Percentiles rank a stretch among this genome's conserved stretches.
Conservation (phyloP, 2,888 invertebrate species). For the Lordiphosa fenestrarum region DNA sequence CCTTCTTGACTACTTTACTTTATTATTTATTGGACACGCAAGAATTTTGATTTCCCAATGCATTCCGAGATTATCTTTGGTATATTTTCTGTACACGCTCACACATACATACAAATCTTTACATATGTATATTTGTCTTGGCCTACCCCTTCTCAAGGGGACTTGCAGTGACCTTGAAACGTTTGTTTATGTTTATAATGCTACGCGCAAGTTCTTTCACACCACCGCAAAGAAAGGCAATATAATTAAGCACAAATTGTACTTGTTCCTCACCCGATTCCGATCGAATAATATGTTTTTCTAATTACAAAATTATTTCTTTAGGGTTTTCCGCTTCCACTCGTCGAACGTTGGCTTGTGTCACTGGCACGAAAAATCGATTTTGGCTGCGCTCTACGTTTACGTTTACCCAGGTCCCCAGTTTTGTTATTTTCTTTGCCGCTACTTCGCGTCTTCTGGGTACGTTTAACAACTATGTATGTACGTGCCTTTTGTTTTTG, state of each 20-base stretch:
- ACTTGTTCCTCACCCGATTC: not conserved
- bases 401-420: slow-evolving; percentile 16
- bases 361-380: slow-evolving; percentile 64
- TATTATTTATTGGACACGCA: too few relatives aligned
- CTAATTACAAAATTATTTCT: slow-evolving; percentile 2
- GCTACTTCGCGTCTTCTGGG: slow-evolving; percentile 29
- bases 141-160: slow-evolving; percentile 26
- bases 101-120: slow-evolving; percentile 1
- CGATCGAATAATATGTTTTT: not conserved
- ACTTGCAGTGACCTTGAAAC: slow-evolving; percentile 64
- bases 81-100: not conserved
- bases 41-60: too few relatives aligned
- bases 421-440: slow-evolving; percentile 24
- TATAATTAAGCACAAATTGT: not conserved
- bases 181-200: slow-evolving; percentile 59
- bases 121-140: slow-evolving; percentile 33
- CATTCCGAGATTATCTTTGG: too few relatives aligned
- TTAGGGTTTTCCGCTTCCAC: not conserved
- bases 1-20: too few relatives aligned
- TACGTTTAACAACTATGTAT: slow-evolving; percentile 2
- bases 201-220: slow-evolving; percentile 15
- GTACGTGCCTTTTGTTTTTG: slow-evolving; percentile 40
- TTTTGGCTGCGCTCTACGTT: slow-evolving; percentile 41
- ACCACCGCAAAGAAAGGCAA: not conserved
- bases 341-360: slow-evolving; percentile 30